These are phyloP conservation scores for Hydrolagus affinis DNA, from an alignment of 2,113 vertebrate genomes.

Conservation along the genomic window DNA sequence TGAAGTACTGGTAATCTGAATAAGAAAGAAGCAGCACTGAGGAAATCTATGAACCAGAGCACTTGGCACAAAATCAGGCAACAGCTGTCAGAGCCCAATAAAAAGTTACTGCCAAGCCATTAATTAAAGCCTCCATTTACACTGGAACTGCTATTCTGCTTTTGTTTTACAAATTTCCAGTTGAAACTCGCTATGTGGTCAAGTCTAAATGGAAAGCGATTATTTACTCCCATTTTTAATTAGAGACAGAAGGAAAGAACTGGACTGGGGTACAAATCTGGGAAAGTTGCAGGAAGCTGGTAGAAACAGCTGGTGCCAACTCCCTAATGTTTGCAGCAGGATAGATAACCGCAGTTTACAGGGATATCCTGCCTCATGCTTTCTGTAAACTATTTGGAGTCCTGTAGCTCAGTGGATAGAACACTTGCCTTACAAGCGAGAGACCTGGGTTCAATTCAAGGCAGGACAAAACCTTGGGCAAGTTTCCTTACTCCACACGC, in stretches of 20 bases:
- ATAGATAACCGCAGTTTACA: background rate
- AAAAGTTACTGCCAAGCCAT: slow-evolving; percentile 8
- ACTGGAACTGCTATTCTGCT: background rate
- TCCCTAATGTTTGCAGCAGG: background rate
- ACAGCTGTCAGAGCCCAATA: slow-evolving; percentile 16
- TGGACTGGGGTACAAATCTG: too few species aligned
- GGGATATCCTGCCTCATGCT: too few species aligned
- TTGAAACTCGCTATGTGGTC: background rate
- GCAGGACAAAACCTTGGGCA: too few species aligned
- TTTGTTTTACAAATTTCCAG: slow-evolving; percentile 3
- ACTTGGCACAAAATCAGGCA: background rate
- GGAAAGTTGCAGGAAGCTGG: too few species aligned
- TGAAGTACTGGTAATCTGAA: background rate
- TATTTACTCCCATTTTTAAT: too few species aligned
- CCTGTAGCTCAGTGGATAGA: too few species aligned
- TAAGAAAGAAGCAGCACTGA: background rate
- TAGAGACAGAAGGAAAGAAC: too few species aligned
- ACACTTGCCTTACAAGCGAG: too few species aligned
- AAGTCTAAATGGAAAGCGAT: background rate
- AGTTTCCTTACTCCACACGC: too few species aligned
- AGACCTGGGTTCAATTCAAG: too few species aligned
- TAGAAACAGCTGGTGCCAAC: background rate
- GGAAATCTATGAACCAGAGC: background rate
- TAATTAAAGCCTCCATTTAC: slow-evolving; percentile 20
- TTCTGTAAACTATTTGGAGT: too few species aligned